Percentiles rank a stretch among this genome's conserved stretches.
phyloP scores from a whole-genome alignment of 2,113 vertebrate genomes.

The Penelope pileata region DNA sequence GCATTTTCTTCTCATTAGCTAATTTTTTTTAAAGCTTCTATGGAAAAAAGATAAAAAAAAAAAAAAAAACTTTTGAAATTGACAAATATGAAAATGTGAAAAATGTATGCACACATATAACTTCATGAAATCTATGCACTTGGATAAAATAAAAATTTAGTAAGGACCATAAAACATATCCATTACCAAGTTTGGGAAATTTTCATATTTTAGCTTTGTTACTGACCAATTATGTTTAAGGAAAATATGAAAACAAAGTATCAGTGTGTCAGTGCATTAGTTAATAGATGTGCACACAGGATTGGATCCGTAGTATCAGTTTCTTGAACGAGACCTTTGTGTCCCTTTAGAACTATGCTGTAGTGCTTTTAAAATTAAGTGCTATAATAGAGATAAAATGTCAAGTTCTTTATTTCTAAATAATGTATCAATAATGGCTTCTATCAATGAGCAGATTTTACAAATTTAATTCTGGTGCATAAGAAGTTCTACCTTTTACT shows the following conservation, averaged over 20 bases:
- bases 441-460: neutral
- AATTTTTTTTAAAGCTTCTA: neutral
- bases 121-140: neutral
- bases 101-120: neutral
- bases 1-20: neutral
- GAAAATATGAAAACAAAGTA: neutral
- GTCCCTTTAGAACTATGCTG: neutral
- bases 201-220: neutral
- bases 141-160: neutral
- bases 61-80: too few species aligned
- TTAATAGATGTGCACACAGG: neutral
- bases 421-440: neutral
- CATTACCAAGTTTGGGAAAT: neutral
- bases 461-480: neutral
- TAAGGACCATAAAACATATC: neutral
- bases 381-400: too few species aligned
- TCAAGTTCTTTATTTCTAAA: neutral
- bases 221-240: neutral
- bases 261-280: neutral
- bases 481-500: neutral
- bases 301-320: neutral
- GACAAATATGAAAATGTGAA: neutral
- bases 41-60: neutral
- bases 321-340: neutral
- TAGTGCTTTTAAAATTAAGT: neutral